Base-by-base conservation (phyloP, 2,113 vertebrate genomes). In the Antechinus stuartii region DNA sequence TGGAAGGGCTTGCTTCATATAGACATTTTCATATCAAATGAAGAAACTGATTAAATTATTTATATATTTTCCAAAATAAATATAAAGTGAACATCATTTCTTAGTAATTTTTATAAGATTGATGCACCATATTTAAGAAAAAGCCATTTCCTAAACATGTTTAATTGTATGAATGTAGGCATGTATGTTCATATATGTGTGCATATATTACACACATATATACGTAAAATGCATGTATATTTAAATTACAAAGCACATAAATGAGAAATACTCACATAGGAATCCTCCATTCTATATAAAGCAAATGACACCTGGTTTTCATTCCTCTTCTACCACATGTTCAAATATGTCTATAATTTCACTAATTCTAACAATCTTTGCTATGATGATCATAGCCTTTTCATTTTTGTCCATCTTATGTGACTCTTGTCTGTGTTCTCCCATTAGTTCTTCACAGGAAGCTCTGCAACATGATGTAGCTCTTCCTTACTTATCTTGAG, bases 21-120 rank as follows among this genome's bases (percentile, higher is more conserved):
- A 94, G 30, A 90, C 55, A 91, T 53, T 22, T 26, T 49, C 27
- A 30, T 0, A 91, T 27, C 14, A 93, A 91, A 10, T 95, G 90
- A 95, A 84, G 12, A 92, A 91, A 93, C 24, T 54, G 11, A 54
- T 50, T 92, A 52, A 52, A 22, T 92, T 94, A 95, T 46, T 26
- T 55, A 95, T 27, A 24, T 91, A 24, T 94, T 57, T 19, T 30
- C 92, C 68, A 92, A 89, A 95, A 91, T 24, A 95, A 96, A 3
- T 94, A 95, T 35, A 56, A 6, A 89, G 3, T 92, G 52, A 91
- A 96, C 94, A 53, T 1, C 0, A 11, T 54, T 56, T 91, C 35
- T n/a, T n/a, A n/a, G 35, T 76, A 16, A 76, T 42, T 76, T 42
- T 8, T 42, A 8, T 22, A 42, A 76, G n/a, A 7, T 68, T 35